Evolutionary conservation across 2,797 vertebrate genomes (phyloP).

Genomic region (Mus spretus): DNA sequence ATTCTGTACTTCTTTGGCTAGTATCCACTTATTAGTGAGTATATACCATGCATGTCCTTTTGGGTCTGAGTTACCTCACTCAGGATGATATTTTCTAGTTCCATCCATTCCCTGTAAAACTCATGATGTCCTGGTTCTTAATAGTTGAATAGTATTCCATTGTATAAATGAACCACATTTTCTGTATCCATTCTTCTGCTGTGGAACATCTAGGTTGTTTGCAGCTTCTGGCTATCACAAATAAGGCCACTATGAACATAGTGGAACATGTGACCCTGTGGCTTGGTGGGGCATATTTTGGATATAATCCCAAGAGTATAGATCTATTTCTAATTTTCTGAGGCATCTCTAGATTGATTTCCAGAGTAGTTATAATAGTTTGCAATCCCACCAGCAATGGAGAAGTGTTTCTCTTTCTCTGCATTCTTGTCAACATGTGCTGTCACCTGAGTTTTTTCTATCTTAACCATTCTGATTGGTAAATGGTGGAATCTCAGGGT

Average conservation of each 20-base stretch:
- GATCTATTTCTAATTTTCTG: background rate
- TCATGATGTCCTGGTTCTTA: background rate
- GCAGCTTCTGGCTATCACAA: background rate
- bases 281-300: background rate
- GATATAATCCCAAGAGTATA: background rate
- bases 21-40: background rate
- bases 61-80: no score
- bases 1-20: background rate
- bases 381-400: no score
- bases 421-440: background rate
- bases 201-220: background rate
- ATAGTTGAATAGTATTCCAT: background rate
- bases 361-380: no score
- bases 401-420: no score
- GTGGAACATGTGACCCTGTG: background rate
- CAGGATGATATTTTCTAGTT: background rate
- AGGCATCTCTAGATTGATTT: background rate
- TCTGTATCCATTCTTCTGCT: background rate
- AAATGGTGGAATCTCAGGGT: no score
- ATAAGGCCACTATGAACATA: background rate
- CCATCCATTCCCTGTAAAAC: background rate
- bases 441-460: background rate
- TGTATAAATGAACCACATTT: background rate
- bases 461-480: no score
- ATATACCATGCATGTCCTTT: background rate